Evolutionary conservation across 2,113 vertebrate species (phyloP), one percentile per base, ranked within the genome.

Genomic region (Tyto alba): DNA sequence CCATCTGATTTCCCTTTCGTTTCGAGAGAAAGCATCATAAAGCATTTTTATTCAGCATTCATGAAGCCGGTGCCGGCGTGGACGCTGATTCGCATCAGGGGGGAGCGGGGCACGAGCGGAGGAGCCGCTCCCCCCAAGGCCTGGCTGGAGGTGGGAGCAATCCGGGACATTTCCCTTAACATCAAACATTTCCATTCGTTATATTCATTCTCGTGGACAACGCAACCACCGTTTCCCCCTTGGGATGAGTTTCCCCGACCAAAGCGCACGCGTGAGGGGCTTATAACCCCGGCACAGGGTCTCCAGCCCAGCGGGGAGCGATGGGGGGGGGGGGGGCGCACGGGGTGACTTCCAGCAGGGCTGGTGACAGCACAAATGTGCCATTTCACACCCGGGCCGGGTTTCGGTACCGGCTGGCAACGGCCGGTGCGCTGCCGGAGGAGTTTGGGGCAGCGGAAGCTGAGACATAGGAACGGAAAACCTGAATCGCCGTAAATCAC

Each of bases 231-330:
- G 17, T 32, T 52, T 21, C 32, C 48, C 25, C 32, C 48, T 1
- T 0, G 1, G 17, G 29, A 56, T 0, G 6, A 25, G 34, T 9
- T n/a, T 23, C 23, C 25, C 29, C 1, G 2, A 18, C 15, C 3
- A 16, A 23, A 63, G n/a, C 6, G 48, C 50, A 40, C 4, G 0
- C 1, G 40, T 3, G 38, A 0, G 4, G 6, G 40, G 48, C 19
- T 77, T 27, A n/a, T 5, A 50, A 10, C 29, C 12, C 23, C 29
- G 1, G 7, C 59, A n/a, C n/a, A n/a, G n/a, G n/a, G n/a, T n/a
- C n/a, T n/a, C n/a, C n/a, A n/a, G n/a, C n/a, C n/a, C n/a, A n/a
- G 15, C 0, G 0, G 27, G 43, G 26, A 55, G 10, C 5, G 1
- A 27, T 4, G 40, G n/a, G n/a, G n/a, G n/a, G n/a, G n/a, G n/a